A percentile compares a stretch with the other conserved stretches of the same genome.
These are phyloP conservation scores for Capromys pilorides DNA, from an alignment of 2,797 vertebrate species.

Conservation along the genomic window DNA sequence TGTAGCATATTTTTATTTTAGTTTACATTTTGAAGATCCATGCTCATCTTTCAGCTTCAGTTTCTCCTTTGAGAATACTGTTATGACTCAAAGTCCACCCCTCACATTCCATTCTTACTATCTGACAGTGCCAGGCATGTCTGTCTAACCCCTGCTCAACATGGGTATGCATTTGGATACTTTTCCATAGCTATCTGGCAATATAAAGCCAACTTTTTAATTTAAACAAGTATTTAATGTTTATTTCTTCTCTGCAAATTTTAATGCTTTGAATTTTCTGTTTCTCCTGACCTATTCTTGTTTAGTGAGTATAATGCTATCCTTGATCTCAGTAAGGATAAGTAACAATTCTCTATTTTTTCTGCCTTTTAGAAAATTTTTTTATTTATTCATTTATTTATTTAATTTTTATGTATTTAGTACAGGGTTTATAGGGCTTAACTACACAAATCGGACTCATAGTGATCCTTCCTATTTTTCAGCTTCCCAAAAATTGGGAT, in stretches of 20 bases:
- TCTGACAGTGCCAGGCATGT: neutral
- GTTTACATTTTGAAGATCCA: neutral
- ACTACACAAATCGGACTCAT: too few relatives aligned
- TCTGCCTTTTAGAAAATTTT: neutral
- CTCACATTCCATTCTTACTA: neutral
- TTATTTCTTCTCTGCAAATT: neutral
- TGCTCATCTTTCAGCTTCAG: neutral
- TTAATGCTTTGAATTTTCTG: conserved; percentile 19
- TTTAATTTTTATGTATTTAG: too few relatives aligned
- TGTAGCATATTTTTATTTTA: neutral
- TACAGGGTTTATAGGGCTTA: too few relatives aligned
- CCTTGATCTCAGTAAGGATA: conserved; percentile 7
- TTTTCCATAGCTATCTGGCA: neutral
- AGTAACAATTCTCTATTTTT: conserved; percentile 20
- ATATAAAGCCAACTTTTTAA: neutral
- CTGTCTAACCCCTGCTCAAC: neutral
- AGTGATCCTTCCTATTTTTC: too few relatives aligned
- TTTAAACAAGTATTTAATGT: neutral
- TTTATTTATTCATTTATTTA: too few relatives aligned
- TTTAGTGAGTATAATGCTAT: neutral
- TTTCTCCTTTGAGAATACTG: neutral
- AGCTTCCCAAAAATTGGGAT: too few relatives aligned
- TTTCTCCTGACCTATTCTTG: neutral
- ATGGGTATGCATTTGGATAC: neutral
- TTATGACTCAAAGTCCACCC: neutral